A percentile compares a stretch with the other conserved stretches of the same genome.
phyloP scores from a whole-genome alignment of 2,888 invertebrate genomes.

The Schrankia costaestrigalis region DNA sequence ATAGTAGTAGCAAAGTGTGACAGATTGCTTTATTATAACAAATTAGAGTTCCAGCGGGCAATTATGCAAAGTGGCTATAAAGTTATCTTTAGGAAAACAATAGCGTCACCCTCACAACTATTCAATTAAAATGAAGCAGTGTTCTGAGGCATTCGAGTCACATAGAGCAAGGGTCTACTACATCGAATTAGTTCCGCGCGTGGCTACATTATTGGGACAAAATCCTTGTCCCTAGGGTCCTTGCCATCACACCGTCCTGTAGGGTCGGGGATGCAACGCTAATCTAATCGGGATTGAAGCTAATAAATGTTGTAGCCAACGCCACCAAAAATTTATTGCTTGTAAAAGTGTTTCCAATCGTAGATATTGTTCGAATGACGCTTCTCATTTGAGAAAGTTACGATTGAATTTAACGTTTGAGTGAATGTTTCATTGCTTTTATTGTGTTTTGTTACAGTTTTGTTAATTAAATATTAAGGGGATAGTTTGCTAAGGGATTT shows the following conservation, averaged over 20 bases:
- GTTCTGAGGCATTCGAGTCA: slow-evolving; percentile 71
- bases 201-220: slow-evolving; percentile 79
- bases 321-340: slow-evolving; percentile 76
- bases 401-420: slow-evolving; percentile 75
- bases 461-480: slow-evolving; percentile 33
- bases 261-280: slow-evolving; percentile 68
- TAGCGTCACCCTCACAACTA: slow-evolving; percentile 66
- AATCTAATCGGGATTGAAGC: slow-evolving; percentile 79
- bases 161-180: slow-evolving; percentile 66
- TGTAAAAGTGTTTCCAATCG: slow-evolving; percentile 81
- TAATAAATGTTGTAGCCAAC: slow-evolving; percentile 78
- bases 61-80: slow-evolving; percentile 76
- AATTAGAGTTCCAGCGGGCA: slow-evolving; percentile 66
- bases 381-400: slow-evolving; percentile 53
- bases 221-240: slow-evolving; percentile 65
- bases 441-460: slow-evolving; percentile 40
- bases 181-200: slow-evolving; percentile 77
- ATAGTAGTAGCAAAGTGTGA: slow-evolving; percentile 47
- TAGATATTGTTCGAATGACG: slow-evolving; percentile 68
- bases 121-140: slow-evolving; percentile 78
- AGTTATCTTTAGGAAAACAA: slow-evolving; percentile 77
- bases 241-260: slow-evolving; percentile 29
- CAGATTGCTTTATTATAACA: slow-evolving; percentile 74
- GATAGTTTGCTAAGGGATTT: no score
- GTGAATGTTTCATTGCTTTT: slow-evolving; percentile 52